A percentile compares a stretch with the other conserved stretches of the same genome.
These are phyloP conservation scores for Adelphocoris suturalis DNA, from an alignment of 2,888 invertebrate genomes.

Conservation along the genomic window DNA sequence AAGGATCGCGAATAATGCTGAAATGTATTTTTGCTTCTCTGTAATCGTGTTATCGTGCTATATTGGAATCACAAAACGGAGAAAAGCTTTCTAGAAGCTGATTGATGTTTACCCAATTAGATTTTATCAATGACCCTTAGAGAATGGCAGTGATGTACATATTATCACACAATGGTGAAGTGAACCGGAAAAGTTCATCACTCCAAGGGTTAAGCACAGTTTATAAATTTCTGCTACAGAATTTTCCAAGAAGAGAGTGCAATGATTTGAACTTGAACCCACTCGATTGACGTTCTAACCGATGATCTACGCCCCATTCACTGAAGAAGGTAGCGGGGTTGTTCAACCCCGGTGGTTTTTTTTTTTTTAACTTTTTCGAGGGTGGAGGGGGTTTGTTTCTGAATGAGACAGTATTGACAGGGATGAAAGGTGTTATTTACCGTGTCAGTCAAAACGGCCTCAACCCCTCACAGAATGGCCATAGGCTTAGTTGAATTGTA, in stretches of 20 bases:
- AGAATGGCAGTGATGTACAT: no score
- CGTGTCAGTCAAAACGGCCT: background rate
- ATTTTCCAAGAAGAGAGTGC: background rate
- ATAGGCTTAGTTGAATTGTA: background rate
- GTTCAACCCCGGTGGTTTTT: background rate
- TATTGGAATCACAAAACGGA: no score
- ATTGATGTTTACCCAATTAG: no score
- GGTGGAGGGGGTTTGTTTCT: background rate
- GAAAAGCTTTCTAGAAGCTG: no score
- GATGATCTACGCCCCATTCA: background rate
- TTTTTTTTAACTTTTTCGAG: background rate
- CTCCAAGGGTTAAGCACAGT: background rate
- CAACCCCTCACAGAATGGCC: conserved; percentile 3
- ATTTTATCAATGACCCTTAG: no score
- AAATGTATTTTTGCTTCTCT: no score
- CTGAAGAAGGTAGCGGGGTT: background rate
- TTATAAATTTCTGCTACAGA: background rate
- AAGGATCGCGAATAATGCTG: no score
- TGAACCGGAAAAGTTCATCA: background rate
- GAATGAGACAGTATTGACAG: background rate
- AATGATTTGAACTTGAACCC: conserved; percentile 11
- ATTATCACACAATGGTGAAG: no score
- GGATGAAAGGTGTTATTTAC: background rate
- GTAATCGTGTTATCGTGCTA: no score
- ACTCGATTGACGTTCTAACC: no score